These are phyloP conservation scores for Osedax fenrisi DNA, from an alignment of 2,888 invertebrate species.

Conservation along the genomic window DNA sequence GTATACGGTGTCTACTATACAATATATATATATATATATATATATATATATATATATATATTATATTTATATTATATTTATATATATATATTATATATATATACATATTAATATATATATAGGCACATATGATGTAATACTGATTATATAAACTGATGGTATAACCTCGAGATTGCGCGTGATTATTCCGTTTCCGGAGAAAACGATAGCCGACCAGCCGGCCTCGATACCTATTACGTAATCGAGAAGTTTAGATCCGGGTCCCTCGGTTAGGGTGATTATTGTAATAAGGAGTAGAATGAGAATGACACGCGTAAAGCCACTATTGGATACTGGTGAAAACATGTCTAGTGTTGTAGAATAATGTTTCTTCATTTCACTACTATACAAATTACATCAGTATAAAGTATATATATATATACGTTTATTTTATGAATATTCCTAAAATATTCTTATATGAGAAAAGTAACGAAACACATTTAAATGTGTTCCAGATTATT, in stretches of 20 bases:
- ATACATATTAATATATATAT: neutral
- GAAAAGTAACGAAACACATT: no score
- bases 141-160: no score
- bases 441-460: no score
- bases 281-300: slow-evolving; percentile 17
- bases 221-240: slow-evolving; percentile 38
- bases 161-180: slow-evolving; percentile 33
- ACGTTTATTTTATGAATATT: no score
- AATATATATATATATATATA: neutral
- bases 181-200: slow-evolving; percentile 36
- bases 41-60: neutral
- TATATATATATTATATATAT: neutral
- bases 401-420: no score
- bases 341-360: no score
- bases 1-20: neutral
- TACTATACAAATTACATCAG: no score
- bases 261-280: slow-evolving; percentile 2
- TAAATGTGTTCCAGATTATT: no score
- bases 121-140: no score
- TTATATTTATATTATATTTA: neutral
- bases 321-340: no score
- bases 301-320: slow-evolving; percentile 3
- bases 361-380: no score
- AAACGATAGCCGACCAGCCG: slow-evolving; percentile 36
- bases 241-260: slow-evolving; percentile 17